Conservation (phyloP, 2,888 invertebrate genomes). For the Acronicta leporina region DNA sequence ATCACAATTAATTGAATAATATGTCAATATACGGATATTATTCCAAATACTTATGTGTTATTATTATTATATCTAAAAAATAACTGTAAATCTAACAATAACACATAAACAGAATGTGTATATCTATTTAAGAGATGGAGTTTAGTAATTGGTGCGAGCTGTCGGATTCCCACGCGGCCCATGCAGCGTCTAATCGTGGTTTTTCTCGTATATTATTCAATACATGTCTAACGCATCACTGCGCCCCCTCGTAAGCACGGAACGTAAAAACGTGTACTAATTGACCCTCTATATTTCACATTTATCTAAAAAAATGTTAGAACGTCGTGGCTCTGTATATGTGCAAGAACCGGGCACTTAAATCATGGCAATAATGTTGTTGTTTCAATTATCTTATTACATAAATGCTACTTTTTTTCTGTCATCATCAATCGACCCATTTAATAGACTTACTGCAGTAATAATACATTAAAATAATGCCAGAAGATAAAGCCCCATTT, state of each 20-base stretch:
- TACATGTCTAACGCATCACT: conserved; percentile 81
- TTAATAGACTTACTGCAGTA: neutral
- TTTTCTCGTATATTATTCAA: conserved; percentile 77
- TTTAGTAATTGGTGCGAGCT: conserved; percentile 69
- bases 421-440: too few species aligned
- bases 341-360: conserved; percentile 10
- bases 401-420: neutral
- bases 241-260: conserved; percentile 68
- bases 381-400: conserved; percentile 19
- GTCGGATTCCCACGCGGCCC: conserved; percentile 79
- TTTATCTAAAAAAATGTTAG: conserved; percentile 52
- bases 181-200: conserved; percentile 81
- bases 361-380: conserved; percentile 27
- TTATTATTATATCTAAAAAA: conserved; percentile 5
- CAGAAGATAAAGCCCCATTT: too few species aligned
- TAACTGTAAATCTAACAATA: conserved; percentile 39
- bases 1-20: conserved; percentile 4
- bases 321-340: conserved; percentile 31
- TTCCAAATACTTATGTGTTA: too few species aligned
- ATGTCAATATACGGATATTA: too few species aligned
- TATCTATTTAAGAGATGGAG: conserved; percentile 41
- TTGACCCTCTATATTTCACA: conserved; percentile 59
- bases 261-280: conserved; percentile 79
- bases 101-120: conserved; percentile 51
- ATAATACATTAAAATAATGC: too few species aligned